Percentiles rank a stretch among this genome's conserved stretches.
Conservation (phyloP, 2,113 vertebrate genomes). For the Peromyscus leucopus region DNA sequence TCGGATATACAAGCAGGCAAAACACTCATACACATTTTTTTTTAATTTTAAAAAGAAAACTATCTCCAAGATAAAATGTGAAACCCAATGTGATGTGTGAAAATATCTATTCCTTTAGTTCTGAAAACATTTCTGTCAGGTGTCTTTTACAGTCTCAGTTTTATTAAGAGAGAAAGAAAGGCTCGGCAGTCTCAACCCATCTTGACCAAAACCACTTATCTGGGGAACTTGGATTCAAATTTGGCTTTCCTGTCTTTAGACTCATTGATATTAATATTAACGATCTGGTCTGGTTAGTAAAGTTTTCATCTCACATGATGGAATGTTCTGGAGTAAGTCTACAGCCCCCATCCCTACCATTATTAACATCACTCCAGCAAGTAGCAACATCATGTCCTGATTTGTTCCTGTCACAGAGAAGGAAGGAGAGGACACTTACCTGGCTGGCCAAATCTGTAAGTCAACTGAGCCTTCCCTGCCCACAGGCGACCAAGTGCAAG, state of each 20-base stretch:
- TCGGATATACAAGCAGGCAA: neutral
- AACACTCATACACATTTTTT: neutral
- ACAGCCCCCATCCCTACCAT: neutral
- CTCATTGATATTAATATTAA: neutral
- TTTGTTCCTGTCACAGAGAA: neutral
- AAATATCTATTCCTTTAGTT: slow-evolving; percentile 23
- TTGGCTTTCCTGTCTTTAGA: neutral
- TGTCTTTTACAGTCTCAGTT: neutral
- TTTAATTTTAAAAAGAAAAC: neutral
- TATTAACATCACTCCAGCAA: neutral
- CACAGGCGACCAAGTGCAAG: neutral
- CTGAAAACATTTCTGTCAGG: neutral
- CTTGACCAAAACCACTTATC: neutral
- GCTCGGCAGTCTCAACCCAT: neutral
- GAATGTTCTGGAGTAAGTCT: neutral
- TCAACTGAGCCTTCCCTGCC: neutral
- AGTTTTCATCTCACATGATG: neutral
- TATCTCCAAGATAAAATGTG: neutral
- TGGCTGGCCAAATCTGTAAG: neutral
- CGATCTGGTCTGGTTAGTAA: neutral
- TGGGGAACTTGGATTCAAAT: neutral
- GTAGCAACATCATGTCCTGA: neutral
- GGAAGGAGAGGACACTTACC: slow-evolving; percentile 44
- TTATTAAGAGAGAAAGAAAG: slow-evolving; percentile 30
- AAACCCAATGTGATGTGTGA: neutral